phyloP scores from a whole-genome alignment of 2,113 vertebrate genomes.

The Desmodus rotundus region DNA sequence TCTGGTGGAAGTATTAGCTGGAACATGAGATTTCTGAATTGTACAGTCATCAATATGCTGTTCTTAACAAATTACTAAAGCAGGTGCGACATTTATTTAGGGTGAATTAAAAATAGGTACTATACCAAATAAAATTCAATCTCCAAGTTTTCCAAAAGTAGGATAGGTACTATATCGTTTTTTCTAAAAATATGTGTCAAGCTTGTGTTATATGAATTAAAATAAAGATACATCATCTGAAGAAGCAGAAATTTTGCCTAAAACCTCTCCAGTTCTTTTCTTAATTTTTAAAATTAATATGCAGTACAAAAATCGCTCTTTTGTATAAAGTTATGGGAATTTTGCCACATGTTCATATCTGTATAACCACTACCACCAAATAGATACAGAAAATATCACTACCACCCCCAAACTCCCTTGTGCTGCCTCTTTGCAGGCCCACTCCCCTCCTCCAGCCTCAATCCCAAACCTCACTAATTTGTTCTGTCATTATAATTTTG shows the following conservation, averaged over 20 bases:
- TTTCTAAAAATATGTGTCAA: not conserved
- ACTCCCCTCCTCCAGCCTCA: not conserved
- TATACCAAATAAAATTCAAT: not conserved
- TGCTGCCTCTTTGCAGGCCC: not conserved
- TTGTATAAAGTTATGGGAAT: not conserved
- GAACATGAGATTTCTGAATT: not conserved
- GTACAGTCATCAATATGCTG: not conserved
- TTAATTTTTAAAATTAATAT: not conserved
- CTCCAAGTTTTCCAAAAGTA: not conserved
- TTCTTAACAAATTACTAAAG: not conserved
- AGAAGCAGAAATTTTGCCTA: not conserved
- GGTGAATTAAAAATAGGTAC: not conserved
- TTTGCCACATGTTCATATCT: not conserved
- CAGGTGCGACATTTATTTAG: not conserved
- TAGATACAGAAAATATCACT: not conserved
- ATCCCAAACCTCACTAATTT: not conserved
- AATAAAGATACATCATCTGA: not conserved
- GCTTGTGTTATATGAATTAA: not conserved
- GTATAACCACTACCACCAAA: not conserved
- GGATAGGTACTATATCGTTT: not conserved
- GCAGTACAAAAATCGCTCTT: not conserved
- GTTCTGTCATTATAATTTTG: not conserved
- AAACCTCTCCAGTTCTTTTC: not conserved
- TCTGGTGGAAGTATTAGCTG: not conserved
- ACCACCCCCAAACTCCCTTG: too few relatives aligned